Percentiles rank a stretch among this genome's conserved stretches.
These are phyloP conservation scores for Cyprinodon variegatus DNA, from an alignment of 2,113 vertebrate genomes.

Conservation along the genomic window DNA sequence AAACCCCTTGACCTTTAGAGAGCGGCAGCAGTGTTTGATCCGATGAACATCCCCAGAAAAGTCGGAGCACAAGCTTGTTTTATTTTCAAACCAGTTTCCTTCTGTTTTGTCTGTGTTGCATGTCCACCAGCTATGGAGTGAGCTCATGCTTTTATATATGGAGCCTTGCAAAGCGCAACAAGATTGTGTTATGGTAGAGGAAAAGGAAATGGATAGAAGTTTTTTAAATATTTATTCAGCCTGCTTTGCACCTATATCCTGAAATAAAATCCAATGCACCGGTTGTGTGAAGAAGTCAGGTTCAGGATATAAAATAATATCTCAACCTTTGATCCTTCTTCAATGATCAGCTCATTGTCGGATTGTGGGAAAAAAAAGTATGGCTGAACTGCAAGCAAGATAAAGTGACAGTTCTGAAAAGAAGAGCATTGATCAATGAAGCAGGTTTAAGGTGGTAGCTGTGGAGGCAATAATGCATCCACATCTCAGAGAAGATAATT, in stretches of 20 bases:
- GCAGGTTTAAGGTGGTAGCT: no score
- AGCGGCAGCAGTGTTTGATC: conserved; percentile 54
- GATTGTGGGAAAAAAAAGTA: background rate
- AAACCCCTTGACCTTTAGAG: conserved; percentile 66
- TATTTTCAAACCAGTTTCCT: conserved; percentile 66
- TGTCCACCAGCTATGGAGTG: conserved; percentile 36
- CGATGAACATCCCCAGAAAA: conserved; percentile 42
- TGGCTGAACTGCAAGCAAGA: no score
- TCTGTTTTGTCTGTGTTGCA: conserved; percentile 68
- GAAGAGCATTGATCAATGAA: no score
- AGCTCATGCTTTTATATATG: conserved; percentile 56
- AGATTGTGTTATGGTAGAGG: background rate
- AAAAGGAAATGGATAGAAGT: no score
- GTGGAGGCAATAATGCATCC: no score
- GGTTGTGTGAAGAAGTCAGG: background rate
- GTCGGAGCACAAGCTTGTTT: conserved; percentile 56
- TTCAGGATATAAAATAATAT: background rate
- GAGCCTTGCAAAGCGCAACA: background rate
- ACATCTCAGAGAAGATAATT: no score
- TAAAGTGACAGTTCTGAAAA: no score
- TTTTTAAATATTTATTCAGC: background rate
- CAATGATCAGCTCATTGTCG: background rate
- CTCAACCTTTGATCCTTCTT: background rate
- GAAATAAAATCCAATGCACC: background rate
- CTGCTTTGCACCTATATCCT: background rate